Evolutionary conservation across 2,888 invertebrate species (phyloP).

Genomic region (Azorinus chamasolen): DNA sequence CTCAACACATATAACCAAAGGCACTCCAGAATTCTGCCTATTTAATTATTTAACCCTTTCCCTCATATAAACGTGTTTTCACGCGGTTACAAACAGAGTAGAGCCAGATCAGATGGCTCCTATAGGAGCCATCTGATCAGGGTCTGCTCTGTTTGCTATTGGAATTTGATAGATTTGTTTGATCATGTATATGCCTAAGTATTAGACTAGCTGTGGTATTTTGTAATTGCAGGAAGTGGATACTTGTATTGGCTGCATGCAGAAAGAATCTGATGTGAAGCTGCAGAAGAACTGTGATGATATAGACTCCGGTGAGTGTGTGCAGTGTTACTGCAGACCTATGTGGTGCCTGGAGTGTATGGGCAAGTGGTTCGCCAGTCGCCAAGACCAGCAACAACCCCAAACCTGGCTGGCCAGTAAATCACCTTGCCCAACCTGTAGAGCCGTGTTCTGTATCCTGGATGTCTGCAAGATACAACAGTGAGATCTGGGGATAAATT

Average conservation of each 20-base stretch:
- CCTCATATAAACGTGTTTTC: too few relatives aligned
- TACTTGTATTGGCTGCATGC: constrained; percentile 96
- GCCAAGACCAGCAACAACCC: constrained; percentile 91
- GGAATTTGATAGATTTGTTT: too few relatives aligned
- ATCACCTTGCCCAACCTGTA: constrained; percentile 95
- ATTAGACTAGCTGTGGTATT: too few relatives aligned
- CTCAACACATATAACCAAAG: too few relatives aligned
- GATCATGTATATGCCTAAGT: too few relatives aligned
- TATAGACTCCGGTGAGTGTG: constrained; percentile 86
- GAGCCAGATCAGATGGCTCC: too few relatives aligned
- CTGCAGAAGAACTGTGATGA: constrained; percentile 90
- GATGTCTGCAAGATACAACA: constrained; percentile 90
- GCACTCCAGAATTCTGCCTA: too few relatives aligned
- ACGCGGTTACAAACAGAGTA: too few relatives aligned
- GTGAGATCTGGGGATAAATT: too few relatives aligned
- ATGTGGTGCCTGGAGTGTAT: constrained; percentile 94
- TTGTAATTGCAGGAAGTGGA: constrained; percentile 90
- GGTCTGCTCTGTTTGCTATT: too few relatives aligned
- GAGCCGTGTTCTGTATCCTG: constrained; percentile 93
- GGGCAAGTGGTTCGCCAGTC: constrained; percentile 91
- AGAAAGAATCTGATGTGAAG: constrained; percentile 92
- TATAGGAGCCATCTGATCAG: too few relatives aligned
- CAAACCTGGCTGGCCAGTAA: constrained; percentile 93
- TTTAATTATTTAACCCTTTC: too few relatives aligned
- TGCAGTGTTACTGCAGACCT: constrained; percentile 92